A percentile compares a stretch with the other conserved stretches of the same genome.
phyloP scores from a whole-genome alignment of 2,888 invertebrate genomes.

The Drosophila pseudotalamancana region DNA sequence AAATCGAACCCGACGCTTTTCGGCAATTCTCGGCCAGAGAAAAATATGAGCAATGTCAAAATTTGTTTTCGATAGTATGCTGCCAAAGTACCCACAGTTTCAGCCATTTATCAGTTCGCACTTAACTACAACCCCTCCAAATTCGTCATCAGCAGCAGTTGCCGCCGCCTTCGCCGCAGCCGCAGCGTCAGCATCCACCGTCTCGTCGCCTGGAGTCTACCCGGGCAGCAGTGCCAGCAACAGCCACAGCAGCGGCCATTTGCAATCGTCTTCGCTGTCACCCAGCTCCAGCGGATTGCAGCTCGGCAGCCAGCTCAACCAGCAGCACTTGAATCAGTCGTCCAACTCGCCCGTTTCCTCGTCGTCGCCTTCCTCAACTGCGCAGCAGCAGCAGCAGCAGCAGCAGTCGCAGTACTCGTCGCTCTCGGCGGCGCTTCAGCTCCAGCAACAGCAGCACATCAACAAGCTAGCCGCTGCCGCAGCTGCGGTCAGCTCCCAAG shows the following conservation, averaged over 20 bases:
- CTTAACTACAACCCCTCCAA: conserved; percentile 85
- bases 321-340: conserved; percentile 79
- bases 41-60: conserved; percentile 93
- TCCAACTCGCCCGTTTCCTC: conserved; percentile 84
- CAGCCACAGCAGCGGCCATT: conserved; percentile 59
- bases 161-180: conserved; percentile 85
- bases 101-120: conserved; percentile 86
- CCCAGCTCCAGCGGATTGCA: conserved; percentile 71
- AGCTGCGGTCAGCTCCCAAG: conserved; percentile 77
- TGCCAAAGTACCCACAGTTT: conserved; percentile 95
- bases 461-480: conserved; percentile 82
- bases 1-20: conserved; percentile 44
- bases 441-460: conserved; percentile 81
- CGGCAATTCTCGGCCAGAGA: conserved; percentile 72
- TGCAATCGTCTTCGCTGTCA: conserved; percentile 72
- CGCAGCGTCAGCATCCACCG: conserved; percentile 80
- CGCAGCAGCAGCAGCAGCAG: conserved; percentile 67
- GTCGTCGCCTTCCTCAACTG: conserved; percentile 82
- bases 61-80: conserved; percentile 99
- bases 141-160: conserved; percentile 89
- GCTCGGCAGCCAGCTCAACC: conserved; percentile 56
- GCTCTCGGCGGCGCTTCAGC: conserved; percentile 83
- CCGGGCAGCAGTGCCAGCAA: conserved; percentile 82
- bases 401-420: conserved; percentile 83
- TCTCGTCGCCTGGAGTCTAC: conserved; percentile 66